Evolutionary conservation across 1,140 invertebrate species (phyloP).

Genomic region (Lutraria rhynchaena): DNA sequence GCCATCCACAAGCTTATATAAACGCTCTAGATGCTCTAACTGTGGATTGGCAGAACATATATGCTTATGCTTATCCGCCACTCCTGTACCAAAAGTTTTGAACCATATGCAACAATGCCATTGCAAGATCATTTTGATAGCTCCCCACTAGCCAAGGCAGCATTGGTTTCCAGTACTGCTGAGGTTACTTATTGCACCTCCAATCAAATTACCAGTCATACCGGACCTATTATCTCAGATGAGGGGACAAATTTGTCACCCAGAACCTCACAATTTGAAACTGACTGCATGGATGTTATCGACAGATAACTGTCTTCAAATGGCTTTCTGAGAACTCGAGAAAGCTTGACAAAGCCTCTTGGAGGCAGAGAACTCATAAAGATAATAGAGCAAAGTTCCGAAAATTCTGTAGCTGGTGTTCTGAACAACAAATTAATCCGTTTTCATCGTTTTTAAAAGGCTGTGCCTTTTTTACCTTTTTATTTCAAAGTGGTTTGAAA

Average conservation of each 20-base stretch:
- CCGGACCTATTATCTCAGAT: constrained; percentile 32
- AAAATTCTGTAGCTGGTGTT: constrained; percentile 54
- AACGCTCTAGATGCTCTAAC: constrained; percentile 58
- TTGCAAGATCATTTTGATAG: constrained; percentile 26
- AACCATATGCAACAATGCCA: constrained; percentile 20
- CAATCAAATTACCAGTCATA: neutral
- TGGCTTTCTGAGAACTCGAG: constrained; percentile 30
- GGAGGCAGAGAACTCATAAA: constrained; percentile 38
- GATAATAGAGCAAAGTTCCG: constrained; percentile 36
- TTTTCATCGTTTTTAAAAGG: constrained; percentile 8
- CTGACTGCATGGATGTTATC: constrained; percentile 44
- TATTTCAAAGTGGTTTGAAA: neutral
- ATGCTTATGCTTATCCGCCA: constrained; percentile 48
- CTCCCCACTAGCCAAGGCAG: constrained; percentile 22
- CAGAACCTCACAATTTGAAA: constrained; percentile 18
- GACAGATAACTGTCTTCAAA: constrained; percentile 20
- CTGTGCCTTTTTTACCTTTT: constrained; percentile 23
- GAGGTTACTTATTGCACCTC: constrained; percentile 2
- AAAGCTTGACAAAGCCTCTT: constrained; percentile 18
- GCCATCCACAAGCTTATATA: constrained; percentile 43
- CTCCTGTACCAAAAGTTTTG: neutral
- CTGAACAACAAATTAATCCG: constrained; percentile 27
- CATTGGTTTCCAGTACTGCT: constrained; percentile 5
- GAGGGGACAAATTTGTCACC: constrained; percentile 7
- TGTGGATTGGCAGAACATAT: constrained; percentile 50